phyloP scores from a whole-genome alignment of 2,888 invertebrate genomes.

The Andrena flavipes region DNA sequence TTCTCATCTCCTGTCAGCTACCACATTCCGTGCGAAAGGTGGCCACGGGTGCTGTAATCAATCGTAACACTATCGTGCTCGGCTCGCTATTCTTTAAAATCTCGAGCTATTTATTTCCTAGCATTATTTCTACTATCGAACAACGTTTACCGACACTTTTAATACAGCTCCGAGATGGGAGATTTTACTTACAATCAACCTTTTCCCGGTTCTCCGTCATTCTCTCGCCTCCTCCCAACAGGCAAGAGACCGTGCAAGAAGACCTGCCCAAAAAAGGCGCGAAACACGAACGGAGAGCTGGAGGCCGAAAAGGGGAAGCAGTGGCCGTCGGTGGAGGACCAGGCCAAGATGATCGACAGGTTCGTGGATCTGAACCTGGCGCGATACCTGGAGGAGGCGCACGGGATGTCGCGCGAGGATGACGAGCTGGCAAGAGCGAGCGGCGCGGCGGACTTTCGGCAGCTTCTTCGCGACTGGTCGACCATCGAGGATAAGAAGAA shows the following conservation, averaged over 20 bases:
- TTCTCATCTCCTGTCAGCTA: too few species aligned
- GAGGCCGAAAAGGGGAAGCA: not conserved
- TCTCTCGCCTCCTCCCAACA: constrained; percentile 3
- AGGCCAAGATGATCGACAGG: constrained; percentile 66
- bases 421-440: constrained; percentile 21
- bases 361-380: constrained; percentile 72
- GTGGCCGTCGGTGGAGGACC: constrained; percentile 35
- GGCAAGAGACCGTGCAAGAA: constrained; percentile 73
- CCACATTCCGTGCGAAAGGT: too few species aligned
- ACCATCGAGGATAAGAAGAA: constrained; percentile 51
- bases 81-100: too few species aligned
- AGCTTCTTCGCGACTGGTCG: constrained; percentile 71
- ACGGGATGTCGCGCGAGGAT: constrained; percentile 37
- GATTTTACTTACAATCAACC: too few species aligned
- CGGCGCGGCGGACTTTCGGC: constrained; percentile 65
- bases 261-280: constrained; percentile 67
- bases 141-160: too few species aligned
- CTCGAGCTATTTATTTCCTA: too few species aligned
- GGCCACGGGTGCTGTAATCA: too few species aligned
- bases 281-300: constrained; percentile 13
- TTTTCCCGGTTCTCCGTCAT: not conserved
- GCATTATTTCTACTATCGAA: too few species aligned
- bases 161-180: too few species aligned
- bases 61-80: too few species aligned
- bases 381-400: constrained; percentile 64